These are phyloP conservation scores for Delia radicum DNA, from an alignment of 1,140 invertebrate genomes.

Conservation along the genomic window DNA sequence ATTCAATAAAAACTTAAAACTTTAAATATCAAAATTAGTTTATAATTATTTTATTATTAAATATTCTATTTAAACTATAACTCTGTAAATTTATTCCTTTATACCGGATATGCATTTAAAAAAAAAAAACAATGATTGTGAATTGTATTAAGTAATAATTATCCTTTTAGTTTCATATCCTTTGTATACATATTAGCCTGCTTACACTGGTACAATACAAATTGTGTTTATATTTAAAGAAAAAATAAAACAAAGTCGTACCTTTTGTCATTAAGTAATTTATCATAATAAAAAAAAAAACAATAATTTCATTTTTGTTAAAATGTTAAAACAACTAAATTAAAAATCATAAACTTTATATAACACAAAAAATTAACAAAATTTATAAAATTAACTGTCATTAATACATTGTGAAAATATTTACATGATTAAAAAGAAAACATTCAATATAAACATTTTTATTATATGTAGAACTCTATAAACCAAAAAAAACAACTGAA, in stretches of 20 bases:
- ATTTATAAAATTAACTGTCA: background rate
- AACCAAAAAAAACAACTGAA: background rate
- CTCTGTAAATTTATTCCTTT: too few species aligned
- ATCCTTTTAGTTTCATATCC: background rate
- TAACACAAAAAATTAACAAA: background rate
- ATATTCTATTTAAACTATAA: too few species aligned
- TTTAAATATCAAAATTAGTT: too few species aligned
- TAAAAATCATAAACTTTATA: background rate
- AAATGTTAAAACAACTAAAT: background rate
- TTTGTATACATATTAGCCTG: background rate
- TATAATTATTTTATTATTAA: too few species aligned
- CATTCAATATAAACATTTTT: background rate
- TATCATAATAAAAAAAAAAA: background rate
- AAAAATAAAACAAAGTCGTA: background rate
- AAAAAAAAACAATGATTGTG: background rate
- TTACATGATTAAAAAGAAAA: background rate
- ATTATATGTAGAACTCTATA: background rate
- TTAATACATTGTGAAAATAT: conserved; percentile 4
- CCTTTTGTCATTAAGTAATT: conserved; percentile 4
- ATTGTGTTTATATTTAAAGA: background rate
- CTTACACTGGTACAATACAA: background rate
- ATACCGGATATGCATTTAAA: background rate
- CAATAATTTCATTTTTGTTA: background rate
- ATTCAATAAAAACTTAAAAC: too few species aligned
- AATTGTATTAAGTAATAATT: background rate